Evolutionary conservation across 2,888 invertebrate species (phyloP).

Genomic region (Camptogramma bilineatum): DNA sequence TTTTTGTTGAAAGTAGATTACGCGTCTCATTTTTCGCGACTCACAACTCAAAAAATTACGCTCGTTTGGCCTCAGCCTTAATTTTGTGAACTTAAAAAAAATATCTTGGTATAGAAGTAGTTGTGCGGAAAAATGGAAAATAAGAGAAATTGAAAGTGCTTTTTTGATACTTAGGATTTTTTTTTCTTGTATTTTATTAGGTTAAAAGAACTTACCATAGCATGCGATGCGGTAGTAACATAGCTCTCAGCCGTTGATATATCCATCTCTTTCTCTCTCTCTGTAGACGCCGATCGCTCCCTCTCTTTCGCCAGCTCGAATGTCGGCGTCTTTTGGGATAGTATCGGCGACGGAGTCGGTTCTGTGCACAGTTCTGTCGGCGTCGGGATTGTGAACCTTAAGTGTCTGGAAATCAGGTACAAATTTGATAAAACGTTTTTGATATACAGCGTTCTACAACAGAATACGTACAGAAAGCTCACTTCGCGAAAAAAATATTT

Average conservation of each 20-base stretch:
- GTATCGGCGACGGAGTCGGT: constrained; percentile 61
- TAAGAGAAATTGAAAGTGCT: no score
- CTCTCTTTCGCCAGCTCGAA: constrained; percentile 41
- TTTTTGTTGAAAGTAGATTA: no score
- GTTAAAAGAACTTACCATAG: constrained; percentile 50
- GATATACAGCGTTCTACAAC: background rate
- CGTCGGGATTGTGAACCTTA: constrained; percentile 77
- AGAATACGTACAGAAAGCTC: no score
- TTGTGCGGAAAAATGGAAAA: no score
- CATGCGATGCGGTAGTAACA: constrained; percentile 58
- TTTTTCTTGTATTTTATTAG: no score
- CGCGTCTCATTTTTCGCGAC: no score
- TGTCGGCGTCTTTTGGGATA: constrained; percentile 23
- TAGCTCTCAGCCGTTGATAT: constrained; percentile 52
- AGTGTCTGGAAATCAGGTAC: constrained; percentile 58
- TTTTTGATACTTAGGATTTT: no score
- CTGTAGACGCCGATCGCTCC: constrained; percentile 41
- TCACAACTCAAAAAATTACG: no score
- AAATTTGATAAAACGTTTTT: background rate
- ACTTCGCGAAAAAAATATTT: no score
- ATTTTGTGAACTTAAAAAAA: no score
- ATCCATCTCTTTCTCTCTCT: constrained; percentile 51
- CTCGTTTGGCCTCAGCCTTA: no score
- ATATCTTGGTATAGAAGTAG: no score
- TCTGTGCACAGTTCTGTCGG: constrained; percentile 60